Conservation (phyloP, 2,888 invertebrate species). For the Imbricaverruca yamaguchii region DNA sequence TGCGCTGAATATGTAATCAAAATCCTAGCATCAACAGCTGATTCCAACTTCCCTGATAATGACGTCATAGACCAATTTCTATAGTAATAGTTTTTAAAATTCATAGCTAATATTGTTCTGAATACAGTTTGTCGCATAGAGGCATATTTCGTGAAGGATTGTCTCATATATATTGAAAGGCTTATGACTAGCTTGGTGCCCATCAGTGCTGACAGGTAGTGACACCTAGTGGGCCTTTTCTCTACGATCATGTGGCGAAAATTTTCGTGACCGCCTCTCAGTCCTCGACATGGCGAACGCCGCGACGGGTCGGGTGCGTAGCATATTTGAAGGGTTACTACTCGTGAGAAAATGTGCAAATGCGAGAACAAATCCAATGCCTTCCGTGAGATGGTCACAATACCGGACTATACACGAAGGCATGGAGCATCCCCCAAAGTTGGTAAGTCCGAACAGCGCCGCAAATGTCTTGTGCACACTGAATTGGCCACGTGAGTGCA, state of each 20-base stretch:
- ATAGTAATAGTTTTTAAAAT: no score
- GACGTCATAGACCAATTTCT: no score
- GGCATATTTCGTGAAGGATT: not conserved
- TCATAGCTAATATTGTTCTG: no score
- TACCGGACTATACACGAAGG: constrained; percentile 12
- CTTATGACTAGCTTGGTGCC: not conserved
- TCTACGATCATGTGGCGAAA: not conserved
- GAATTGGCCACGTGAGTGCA: not conserved
- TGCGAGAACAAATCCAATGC: constrained; percentile 9
- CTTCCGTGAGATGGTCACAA: constrained; percentile 18
- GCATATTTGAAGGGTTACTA: constrained; percentile 13
- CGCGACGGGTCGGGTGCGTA: constrained; percentile 12
- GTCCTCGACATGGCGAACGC: constrained; percentile 19
- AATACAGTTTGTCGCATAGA: not conserved
- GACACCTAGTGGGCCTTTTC: not conserved
- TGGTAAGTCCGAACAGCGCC: constrained; percentile 2
- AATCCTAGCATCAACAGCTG: no score
- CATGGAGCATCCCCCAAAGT: constrained; percentile 13
- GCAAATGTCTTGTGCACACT: not conserved
- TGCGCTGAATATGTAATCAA: no score
- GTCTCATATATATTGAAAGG: not conserved
- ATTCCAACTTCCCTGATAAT: no score
- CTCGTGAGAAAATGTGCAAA: constrained; percentile 17
- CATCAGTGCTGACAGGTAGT: not conserved
- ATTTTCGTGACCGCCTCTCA: not conserved